Evolutionary conservation across 2,797 vertebrate genomes (phyloP).

Genomic region (Tarsius wallacei): DNA sequence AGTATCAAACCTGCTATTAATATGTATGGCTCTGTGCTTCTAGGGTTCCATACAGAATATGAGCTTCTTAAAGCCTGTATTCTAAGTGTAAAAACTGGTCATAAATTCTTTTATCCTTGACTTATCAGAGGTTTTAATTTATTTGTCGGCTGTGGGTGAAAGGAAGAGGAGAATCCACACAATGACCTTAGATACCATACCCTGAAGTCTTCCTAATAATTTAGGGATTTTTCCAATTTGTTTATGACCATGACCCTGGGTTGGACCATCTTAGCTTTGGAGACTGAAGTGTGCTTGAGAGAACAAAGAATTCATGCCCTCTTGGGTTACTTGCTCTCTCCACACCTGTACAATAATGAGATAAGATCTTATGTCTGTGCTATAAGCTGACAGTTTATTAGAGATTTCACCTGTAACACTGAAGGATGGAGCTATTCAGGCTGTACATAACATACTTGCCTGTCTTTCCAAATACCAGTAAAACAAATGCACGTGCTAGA

Average conservation of each 20-base stretch:
- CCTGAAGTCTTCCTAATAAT: not conserved
- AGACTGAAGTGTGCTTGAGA: not conserved
- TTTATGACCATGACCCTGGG: not conserved
- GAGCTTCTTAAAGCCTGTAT: slow-evolving; percentile 73
- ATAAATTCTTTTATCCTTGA: not conserved
- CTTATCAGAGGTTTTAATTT: not conserved
- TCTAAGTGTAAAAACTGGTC: slow-evolving; percentile 65
- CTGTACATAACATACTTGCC: not conserved
- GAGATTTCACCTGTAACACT: not conserved
- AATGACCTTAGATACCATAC: slow-evolving; percentile 51
- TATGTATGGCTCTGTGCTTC: slow-evolving; percentile 78
- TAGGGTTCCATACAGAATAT: slow-evolving; percentile 74
- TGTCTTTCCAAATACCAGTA: slow-evolving; percentile 23
- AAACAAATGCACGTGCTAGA: not conserved
- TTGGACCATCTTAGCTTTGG: not conserved
- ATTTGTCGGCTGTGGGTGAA: not conserved
- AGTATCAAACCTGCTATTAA: slow-evolving; percentile 74
- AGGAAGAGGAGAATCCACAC: slow-evolving; percentile 32
- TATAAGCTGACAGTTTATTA: not conserved
- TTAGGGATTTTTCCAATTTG: slow-evolving; percentile 65
- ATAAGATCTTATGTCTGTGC: not conserved
- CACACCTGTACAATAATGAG: not conserved
- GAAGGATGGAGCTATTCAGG: not conserved
- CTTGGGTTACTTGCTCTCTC: not conserved
- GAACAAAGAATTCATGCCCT: not conserved